A percentile compares a stretch with the other conserved stretches of the same genome.
Conservation (phyloP, 2,113 vertebrate genomes). For the Phoxinus phoxinus region DNA sequence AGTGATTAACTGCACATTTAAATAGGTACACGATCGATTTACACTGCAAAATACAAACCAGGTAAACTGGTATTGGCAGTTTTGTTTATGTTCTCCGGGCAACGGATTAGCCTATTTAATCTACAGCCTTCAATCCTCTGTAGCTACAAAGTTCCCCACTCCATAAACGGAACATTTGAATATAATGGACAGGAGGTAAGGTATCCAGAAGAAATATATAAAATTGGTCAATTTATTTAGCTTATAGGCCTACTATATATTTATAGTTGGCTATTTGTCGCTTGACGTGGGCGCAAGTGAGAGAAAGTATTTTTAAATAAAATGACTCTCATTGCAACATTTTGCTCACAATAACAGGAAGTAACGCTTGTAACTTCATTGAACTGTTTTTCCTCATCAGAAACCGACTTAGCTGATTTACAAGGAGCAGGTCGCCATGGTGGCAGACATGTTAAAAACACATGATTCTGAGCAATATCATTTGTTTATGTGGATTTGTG, state of each 20-base stretch:
- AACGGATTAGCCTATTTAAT: slow-evolving; percentile 11
- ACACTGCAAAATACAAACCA: background rate
- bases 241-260: background rate
- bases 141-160: background rate
- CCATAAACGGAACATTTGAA: background rate
- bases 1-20: background rate
- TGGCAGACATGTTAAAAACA: too few relatives aligned
- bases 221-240: background rate
- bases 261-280: background rate
- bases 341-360: background rate
- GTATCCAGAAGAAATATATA: background rate
- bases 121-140: background rate
- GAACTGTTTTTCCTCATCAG: background rate
- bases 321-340: background rate
- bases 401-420: too few relatives aligned
- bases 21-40: background rate
- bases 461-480: background rate
- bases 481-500: background rate
- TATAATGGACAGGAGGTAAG: slow-evolving; percentile 18
- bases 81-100: background rate
- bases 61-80: background rate
- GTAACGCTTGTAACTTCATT: background rate
- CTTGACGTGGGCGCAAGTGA: background rate
- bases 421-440: too few relatives aligned
- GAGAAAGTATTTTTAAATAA: background rate